A percentile compares a stretch with the other conserved stretches of the same genome.
Conservation (phyloP, 2,797 vertebrate species). For the Sciaenops ocellatus region DNA sequence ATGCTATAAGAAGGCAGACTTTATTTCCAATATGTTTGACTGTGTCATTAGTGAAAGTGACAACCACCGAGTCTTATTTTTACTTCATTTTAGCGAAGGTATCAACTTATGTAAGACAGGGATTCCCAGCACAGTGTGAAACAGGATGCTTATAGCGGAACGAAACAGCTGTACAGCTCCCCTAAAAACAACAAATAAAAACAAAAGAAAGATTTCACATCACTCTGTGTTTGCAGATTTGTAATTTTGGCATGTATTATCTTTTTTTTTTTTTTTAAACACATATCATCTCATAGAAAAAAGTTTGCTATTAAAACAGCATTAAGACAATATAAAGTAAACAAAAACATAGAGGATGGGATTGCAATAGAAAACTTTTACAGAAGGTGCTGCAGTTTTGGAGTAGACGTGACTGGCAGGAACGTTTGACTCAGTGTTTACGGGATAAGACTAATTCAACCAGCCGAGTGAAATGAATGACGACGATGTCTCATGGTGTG, state of each 20-base stretch:
- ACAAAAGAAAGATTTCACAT: conserved; percentile 25
- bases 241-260: conserved; percentile 57
- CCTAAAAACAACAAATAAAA: conserved; percentile 31
- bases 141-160: conserved; percentile 44
- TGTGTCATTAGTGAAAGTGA: neutral
- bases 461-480: neutral
- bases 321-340: conserved; percentile 73
- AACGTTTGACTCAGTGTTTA: conserved; percentile 23
- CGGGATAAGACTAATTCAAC: conserved; percentile 27
- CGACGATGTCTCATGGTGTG: neutral
- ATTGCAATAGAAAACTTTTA: conserved; percentile 25
- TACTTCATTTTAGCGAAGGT: conserved; percentile 47
- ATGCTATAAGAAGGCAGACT: conserved; percentile 14
- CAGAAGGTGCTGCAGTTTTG: conserved; percentile 59
- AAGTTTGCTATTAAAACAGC: conserved; percentile 67
- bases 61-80: conserved; percentile 23
- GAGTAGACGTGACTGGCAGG: conserved; percentile 23
- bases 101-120: conserved; percentile 36
- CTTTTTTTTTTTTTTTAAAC: conserved; percentile 26
- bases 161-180: conserved; percentile 21
- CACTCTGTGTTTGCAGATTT: conserved; percentile 39
- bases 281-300: conserved; percentile 68
- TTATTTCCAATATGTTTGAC: conserved; percentile 5
- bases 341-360: conserved; percentile 41
- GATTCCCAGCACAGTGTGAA: conserved; percentile 49